Evolutionary conservation across 2,888 invertebrate species (phyloP), one percentile per base, ranked within the genome.

Genomic region (Belgica antarctica): DNA sequence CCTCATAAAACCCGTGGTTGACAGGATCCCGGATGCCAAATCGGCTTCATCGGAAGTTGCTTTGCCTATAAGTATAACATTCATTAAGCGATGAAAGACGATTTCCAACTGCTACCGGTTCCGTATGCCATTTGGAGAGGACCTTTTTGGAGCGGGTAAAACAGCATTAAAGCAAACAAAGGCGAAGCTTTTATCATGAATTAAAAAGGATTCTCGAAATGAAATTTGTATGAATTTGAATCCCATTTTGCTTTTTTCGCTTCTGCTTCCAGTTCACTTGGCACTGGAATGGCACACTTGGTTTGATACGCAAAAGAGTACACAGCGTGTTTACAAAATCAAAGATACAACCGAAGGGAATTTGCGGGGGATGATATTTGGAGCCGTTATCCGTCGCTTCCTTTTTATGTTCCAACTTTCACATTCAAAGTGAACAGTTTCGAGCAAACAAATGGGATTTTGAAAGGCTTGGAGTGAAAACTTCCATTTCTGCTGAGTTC

Each of bases 321-420:
- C 3, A 41, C 41, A 10, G 41, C 3, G 34, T 41, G 41, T 41
- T 41, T 10, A n/a, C 10, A 15, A 41, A 41, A 41, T 41, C 41
- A 41, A 41, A 41, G 41, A 41, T 2, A 10, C 41, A 15, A 41
- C n/a, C n/a, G 15, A n/a, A 41, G 41, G 41, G 41, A 41, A 10
- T 41, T 41, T n/a, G 41, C n/a, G 12, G 41, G 41, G 31, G 41
- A 41, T 41, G n/a, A 41, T n/a, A 41, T 41, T 41, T 41, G n/a
- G 10, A n/a, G 41, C 10, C 41, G 15, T 41, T 41, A 41, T 41
- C 41, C n/a, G n/a, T n/a, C n/a, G n/a, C n/a, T n/a, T n/a, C n/a
- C n/a, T n/a, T n/a, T n/a, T n/a, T n/a, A n/a, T n/a, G n/a, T n/a
- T n/a, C n/a, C n/a, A n/a, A 15, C n/a, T 41, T 41, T 41, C 41